A percentile compares a stretch with the other conserved stretches of the same genome.
phyloP scores from a whole-genome alignment of 2,113 vertebrate species.

The Gavialis gangeticus region DNA sequence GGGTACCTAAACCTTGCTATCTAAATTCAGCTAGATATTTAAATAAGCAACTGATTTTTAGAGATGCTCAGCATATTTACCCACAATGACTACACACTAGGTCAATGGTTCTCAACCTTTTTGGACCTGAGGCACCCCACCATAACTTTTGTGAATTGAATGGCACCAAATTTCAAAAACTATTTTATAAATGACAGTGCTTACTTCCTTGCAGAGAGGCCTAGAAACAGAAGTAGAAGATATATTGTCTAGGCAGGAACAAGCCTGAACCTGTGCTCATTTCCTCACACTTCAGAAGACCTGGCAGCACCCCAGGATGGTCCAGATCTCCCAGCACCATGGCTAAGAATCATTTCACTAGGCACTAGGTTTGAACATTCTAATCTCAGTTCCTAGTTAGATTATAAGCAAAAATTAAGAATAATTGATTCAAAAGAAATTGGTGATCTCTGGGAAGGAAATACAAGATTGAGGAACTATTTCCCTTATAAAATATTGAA shows the following conservation, averaged over 20 bases:
- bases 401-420: slow-evolving; percentile 6
- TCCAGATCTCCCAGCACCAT: too few species aligned
- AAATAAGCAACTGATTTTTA: background rate
- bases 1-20: background rate
- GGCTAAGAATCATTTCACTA: background rate
- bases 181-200: too few species aligned
- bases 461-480: slow-evolving; percentile 52
- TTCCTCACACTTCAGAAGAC: background rate
- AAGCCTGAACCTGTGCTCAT: background rate
- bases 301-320: too few species aligned
- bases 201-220: too few species aligned
- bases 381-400: slow-evolving; percentile 35
- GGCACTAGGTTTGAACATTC: background rate
- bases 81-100: too few species aligned
- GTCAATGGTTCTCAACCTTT: too few species aligned
- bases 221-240: too few species aligned
- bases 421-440: slow-evolving; percentile 45
- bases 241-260: background rate
- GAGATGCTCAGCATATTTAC: too few species aligned
- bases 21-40: slow-evolving; percentile 28
- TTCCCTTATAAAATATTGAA: slow-evolving; percentile 59
- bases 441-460: background rate
- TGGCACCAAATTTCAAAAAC: too few species aligned
- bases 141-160: too few species aligned
- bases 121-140: too few species aligned